A percentile compares a stretch with the other conserved stretches of the same genome.
Conservation (phyloP, 2,888 invertebrate species). For the Acholoe squamosa region DNA sequence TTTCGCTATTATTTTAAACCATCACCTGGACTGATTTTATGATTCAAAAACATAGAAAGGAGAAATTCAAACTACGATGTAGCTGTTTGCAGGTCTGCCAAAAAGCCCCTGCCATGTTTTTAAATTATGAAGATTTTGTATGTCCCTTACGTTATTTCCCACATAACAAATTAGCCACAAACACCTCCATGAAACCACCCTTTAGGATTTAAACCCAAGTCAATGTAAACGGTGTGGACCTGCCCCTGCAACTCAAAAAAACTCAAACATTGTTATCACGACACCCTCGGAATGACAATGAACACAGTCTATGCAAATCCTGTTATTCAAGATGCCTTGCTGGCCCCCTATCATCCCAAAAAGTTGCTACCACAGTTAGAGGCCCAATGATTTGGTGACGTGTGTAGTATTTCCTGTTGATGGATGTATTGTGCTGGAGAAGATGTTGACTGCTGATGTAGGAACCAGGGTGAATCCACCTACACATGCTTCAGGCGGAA, state of each 20-base stretch:
- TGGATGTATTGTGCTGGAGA: not conserved
- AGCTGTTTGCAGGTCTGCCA: too few species aligned
- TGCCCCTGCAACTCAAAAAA: not conserved
- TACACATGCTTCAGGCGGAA: constrained; percentile 5
- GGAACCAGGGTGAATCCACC: constrained; percentile 5
- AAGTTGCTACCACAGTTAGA: not conserved
- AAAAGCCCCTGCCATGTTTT: too few species aligned
- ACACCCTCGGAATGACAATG: not conserved
- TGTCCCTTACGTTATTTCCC: too few species aligned
- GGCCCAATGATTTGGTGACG: not conserved
- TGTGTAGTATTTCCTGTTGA: constrained; percentile 29
- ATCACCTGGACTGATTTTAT: too few species aligned
- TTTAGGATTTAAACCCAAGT: not conserved
- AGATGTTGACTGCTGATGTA: not conserved
- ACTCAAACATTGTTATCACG: constrained; percentile 12
- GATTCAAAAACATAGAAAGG: too few species aligned
- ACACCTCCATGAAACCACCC: too few species aligned
- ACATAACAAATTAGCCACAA: too few species aligned
- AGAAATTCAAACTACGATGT: too few species aligned
- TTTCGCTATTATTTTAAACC: too few species aligned
- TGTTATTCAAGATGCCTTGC: constrained; percentile 1
- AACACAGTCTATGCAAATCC: constrained; percentile 10
- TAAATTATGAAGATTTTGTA: too few species aligned
- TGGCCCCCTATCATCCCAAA: not conserved
- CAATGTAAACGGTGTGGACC: not conserved